These are phyloP conservation scores for Lycodopsis pacificus DNA, from an alignment of 2,797 vertebrate species.

Conservation along the genomic window DNA sequence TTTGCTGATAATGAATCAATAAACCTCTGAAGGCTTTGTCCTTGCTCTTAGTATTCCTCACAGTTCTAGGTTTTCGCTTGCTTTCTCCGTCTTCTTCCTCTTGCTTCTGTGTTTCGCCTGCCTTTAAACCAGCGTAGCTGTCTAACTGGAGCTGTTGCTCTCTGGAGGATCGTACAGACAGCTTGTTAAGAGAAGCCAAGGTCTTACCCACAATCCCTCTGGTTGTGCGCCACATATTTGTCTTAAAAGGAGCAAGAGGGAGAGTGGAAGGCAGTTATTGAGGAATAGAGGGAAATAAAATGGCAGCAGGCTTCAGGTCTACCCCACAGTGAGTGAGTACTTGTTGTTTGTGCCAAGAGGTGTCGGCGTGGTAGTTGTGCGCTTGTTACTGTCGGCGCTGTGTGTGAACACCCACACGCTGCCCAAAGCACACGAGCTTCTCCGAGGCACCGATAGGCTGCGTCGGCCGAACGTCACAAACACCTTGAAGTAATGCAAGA, in stretches of 20 bases:
- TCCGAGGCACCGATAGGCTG: constrained; percentile 28
- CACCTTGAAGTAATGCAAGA: constrained; percentile 34
- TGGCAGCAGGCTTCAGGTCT: constrained; percentile 56
- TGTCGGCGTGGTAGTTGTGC: constrained; percentile 39
- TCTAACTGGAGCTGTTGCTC: constrained; percentile 62
- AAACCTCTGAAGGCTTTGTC: constrained; percentile 3
- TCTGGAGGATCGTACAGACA: constrained; percentile 66
- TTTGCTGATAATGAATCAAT: background rate
- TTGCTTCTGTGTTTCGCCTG: constrained; percentile 25
- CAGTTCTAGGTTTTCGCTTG: background rate
- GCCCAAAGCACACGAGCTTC: constrained; percentile 50
- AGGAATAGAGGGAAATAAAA: constrained; percentile 60
- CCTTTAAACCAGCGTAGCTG: constrained; percentile 41
- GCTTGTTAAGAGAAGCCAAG: constrained; percentile 71
- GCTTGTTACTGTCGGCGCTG: constrained; percentile 46
- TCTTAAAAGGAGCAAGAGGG: constrained; percentile 51
- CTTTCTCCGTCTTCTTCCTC: background rate
- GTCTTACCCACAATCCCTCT: constrained; percentile 58
- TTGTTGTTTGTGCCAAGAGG: constrained; percentile 66
- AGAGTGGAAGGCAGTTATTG: constrained; percentile 46
- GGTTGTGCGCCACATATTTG: constrained; percentile 64
- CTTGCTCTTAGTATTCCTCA: background rate
- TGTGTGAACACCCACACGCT: constrained; percentile 56
- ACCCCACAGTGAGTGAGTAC: constrained; percentile 47
- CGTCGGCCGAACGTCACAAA: constrained; percentile 22